Percentiles rank a stretch among this genome's conserved stretches.
Conservation (phyloP, 1,140 invertebrate species). For the Matsumurasca onukii region DNA sequence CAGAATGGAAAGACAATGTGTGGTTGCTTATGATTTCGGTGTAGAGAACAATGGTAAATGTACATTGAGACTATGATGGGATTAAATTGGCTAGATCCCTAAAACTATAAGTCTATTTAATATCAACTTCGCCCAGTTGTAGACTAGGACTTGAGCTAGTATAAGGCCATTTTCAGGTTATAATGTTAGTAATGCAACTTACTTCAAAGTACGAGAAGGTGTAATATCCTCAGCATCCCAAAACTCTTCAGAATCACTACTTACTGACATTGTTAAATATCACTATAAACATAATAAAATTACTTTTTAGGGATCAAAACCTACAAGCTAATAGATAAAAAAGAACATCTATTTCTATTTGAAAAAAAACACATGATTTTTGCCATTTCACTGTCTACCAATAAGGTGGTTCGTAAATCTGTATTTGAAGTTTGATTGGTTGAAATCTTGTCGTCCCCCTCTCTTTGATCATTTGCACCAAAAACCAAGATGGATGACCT, state of each 20-base stretch:
- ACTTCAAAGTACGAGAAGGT: constrained; percentile 59
- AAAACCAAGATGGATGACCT: constrained; percentile 91
- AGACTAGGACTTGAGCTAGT: too few species aligned
- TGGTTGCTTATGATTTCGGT: too few species aligned
- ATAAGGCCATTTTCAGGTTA: constrained; percentile 32
- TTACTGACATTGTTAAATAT: constrained; percentile 54
- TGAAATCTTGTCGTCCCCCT: constrained; percentile 29
- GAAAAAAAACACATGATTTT: not conserved
- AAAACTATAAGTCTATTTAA: too few species aligned
- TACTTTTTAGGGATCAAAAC: not conserved
- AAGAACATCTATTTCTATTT: not conserved
- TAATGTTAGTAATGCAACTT: too few species aligned
- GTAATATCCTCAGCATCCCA: constrained; percentile 81
- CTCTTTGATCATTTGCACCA: constrained; percentile 36
- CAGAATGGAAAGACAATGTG: too few species aligned
- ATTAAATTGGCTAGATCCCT: too few species aligned
- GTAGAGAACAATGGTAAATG: too few species aligned
- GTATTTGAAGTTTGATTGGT: constrained; percentile 2
- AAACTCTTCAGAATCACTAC: constrained; percentile 80
- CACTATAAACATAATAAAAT: not conserved
- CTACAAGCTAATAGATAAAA: not conserved
- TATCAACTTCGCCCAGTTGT: too few species aligned
- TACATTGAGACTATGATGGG: too few species aligned
- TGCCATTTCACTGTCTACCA: constrained; percentile 3
- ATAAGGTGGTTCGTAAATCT: not conserved